These are phyloP conservation scores for Bufo bufo DNA, from an alignment of 2,113 vertebrate genomes.

Conservation along the genomic window DNA sequence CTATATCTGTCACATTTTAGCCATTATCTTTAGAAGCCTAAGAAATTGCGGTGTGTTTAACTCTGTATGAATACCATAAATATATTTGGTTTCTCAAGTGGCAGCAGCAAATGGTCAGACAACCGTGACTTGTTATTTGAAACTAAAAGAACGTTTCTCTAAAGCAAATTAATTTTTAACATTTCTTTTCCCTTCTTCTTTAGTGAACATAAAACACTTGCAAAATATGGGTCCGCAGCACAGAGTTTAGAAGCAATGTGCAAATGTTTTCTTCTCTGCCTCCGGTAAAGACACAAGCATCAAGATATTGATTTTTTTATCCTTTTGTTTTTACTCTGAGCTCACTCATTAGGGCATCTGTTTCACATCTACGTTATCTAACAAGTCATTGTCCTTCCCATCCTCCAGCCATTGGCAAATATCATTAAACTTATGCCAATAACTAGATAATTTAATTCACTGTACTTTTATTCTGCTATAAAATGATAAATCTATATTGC, in stretches of 20 bases:
- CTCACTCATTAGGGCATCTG: conserved; percentile 52
- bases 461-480: not conserved
- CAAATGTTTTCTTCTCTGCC: conserved; percentile 37
- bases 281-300: conserved; percentile 42
- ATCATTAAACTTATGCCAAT: not conserved
- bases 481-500: not conserved
- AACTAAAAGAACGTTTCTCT: conserved; percentile 3
- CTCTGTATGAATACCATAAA: not conserved
- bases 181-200: conserved; percentile 1
- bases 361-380: conserved; percentile 45
- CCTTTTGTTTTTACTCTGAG: conserved; percentile 29
- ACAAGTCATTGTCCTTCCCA: conserved; percentile 26
- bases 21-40: not conserved
- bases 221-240: conserved; percentile 18
- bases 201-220: conserved; percentile 26
- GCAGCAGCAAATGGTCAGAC: conserved; percentile 19
- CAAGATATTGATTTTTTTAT: conserved; percentile 49
- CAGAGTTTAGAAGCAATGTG: conserved; percentile 46
- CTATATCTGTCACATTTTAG: not conserved
- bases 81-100: conserved; percentile 14
- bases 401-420: conserved; percentile 32
- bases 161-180: conserved; percentile 16
- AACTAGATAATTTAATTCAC: not conserved
- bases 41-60: not conserved
- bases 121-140: conserved; percentile 13